Percentiles rank a stretch among this genome's conserved stretches.
phyloP scores from a whole-genome alignment of 2,797 vertebrate genomes.

The Paguma larvata region DNA sequence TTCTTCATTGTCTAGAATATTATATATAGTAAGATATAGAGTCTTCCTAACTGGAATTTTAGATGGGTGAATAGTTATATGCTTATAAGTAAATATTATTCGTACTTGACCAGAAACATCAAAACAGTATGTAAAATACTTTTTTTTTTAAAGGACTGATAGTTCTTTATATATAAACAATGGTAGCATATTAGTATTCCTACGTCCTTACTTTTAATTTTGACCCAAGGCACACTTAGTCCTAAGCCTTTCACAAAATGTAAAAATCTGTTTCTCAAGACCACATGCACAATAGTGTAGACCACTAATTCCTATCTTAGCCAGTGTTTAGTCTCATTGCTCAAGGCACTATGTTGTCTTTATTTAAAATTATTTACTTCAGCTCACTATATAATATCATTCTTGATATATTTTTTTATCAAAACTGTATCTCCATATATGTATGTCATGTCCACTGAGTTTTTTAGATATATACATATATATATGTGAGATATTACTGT shows the following conservation, averaged over 20 bases:
- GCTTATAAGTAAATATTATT: background rate
- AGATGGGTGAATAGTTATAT: background rate
- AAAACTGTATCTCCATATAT: background rate
- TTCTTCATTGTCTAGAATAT: background rate
- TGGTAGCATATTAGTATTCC: background rate
- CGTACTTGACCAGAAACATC: background rate
- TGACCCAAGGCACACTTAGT: background rate
- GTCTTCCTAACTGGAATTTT: background rate
- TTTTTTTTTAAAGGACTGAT: too few relatives aligned
- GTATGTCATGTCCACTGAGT: background rate
- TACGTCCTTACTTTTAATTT: background rate
- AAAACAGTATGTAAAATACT: background rate
- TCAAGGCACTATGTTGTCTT: background rate
- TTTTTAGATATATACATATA: background rate
- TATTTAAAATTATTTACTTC: background rate
- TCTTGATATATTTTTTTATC: background rate
- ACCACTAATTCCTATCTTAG: background rate
- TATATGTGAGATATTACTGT: too few relatives aligned
- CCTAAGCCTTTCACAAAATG: background rate
- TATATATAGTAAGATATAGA: background rate
- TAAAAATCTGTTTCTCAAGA: background rate
- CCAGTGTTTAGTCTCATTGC: background rate
- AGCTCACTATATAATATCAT: background rate
- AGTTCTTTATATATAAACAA: background rate
- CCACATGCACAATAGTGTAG: background rate